A percentile compares a stretch with the other conserved stretches of the same genome.
Evolutionary conservation across 2,113 vertebrate species (phyloP).

Genomic region (Chrysochloris asiatica): DNA sequence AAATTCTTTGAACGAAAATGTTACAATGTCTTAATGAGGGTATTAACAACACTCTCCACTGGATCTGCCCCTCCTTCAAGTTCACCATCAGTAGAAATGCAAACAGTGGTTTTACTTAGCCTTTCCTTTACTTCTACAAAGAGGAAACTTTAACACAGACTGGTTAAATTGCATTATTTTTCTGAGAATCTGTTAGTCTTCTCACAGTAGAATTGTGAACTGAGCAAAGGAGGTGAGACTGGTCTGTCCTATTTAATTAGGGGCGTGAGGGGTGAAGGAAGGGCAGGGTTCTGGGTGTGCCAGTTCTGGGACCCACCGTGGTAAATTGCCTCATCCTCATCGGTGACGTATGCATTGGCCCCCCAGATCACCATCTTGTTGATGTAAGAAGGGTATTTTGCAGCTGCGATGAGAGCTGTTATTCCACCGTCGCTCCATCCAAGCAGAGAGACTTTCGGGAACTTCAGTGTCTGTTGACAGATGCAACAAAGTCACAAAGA

Average conservation of each 20-base stretch:
- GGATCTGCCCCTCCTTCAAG: not conserved
- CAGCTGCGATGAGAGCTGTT: slow-evolving; percentile 90
- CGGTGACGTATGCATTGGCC: slow-evolving; percentile 88
- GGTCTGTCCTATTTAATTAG: not conserved
- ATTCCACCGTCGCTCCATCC: slow-evolving; percentile 97
- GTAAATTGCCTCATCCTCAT: slow-evolving; percentile 90
- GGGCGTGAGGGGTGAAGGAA: not conserved
- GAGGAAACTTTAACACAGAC: not conserved
- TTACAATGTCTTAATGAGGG: not conserved
- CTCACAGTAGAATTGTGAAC: not conserved
- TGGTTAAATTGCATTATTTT: not conserved
- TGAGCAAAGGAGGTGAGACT: not conserved
- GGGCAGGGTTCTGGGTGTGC: too few species aligned
- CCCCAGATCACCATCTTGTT: slow-evolving; percentile 93
- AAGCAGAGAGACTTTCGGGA: slow-evolving; percentile 90
- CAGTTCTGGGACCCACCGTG: slow-evolving; percentile 82
- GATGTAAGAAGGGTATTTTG: slow-evolving; percentile 86
- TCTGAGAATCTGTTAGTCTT: not conserved
- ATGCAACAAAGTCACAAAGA: slow-evolving; percentile 5
- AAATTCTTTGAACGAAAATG: not conserved
- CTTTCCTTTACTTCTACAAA: slow-evolving; percentile 26
- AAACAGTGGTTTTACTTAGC: not conserved
- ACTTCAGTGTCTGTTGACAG: slow-evolving; percentile 86
- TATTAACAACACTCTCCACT: not conserved
- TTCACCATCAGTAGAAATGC: too few species aligned